phyloP scores from a whole-genome alignment of 2,888 invertebrate genomes.

The Phengaris arion region DNA sequence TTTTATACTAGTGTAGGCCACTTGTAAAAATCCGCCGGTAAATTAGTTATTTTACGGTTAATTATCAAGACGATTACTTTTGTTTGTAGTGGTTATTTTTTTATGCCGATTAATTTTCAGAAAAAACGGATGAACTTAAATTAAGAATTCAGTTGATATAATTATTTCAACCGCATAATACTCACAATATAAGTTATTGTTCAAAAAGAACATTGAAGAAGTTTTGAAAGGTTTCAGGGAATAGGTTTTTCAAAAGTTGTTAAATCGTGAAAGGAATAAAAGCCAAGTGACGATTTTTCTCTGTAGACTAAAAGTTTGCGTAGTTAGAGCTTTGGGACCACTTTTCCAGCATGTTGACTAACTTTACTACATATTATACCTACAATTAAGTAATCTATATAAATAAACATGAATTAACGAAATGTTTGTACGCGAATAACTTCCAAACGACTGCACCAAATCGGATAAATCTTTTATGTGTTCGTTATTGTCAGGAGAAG shows the following conservation, averaged over 20 bases:
- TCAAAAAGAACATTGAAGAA: not conserved
- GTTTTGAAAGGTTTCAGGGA: not conserved
- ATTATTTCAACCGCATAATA: not conserved
- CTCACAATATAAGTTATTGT: not conserved
- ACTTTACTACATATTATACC: not conserved
- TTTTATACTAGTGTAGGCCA: not conserved
- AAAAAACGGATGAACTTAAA: not conserved
- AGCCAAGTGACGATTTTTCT: slow-evolving; percentile 11
- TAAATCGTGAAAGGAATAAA: slow-evolving; percentile 2
- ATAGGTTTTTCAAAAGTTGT: slow-evolving; percentile 3
- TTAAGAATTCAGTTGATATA: not conserved
- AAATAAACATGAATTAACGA: too few species aligned
- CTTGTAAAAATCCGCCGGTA: not conserved
- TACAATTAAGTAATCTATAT: too few species aligned
- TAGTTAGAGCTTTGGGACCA: slow-evolving; percentile 12
- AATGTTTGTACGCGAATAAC: too few species aligned
- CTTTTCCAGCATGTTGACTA: slow-evolving; percentile 9
- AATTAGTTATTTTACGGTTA: not conserved
- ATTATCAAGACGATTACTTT: not conserved
- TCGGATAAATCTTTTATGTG: too few species aligned
- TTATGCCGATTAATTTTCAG: not conserved
- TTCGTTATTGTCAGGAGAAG: too few species aligned
- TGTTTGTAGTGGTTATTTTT: not conserved
- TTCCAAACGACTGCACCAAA: too few species aligned
- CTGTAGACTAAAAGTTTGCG: slow-evolving; percentile 1